These are phyloP conservation scores for Limonius californicus DNA, from an alignment of 1,140 invertebrate species.

Conservation along the genomic window DNA sequence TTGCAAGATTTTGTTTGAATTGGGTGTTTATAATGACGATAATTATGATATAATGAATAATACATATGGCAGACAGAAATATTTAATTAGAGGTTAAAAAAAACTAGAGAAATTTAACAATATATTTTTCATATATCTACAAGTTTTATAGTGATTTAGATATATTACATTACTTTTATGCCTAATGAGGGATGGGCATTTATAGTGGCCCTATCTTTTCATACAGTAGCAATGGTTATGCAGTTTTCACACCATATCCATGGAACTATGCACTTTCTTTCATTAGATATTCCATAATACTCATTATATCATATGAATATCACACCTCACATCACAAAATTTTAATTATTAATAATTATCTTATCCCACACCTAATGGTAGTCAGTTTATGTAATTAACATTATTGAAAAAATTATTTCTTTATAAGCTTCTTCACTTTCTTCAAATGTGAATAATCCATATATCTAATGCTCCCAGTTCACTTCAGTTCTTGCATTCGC, in stretches of 20 bases:
- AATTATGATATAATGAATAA: no score
- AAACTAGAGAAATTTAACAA: constrained; percentile 45
- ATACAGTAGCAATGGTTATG: constrained; percentile 29
- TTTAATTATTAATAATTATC: background rate
- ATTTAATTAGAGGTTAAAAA: constrained; percentile 18
- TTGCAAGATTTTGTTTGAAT: no score
- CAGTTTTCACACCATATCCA: constrained; percentile 23
- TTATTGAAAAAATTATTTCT: no score
- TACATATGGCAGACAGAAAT: no score
- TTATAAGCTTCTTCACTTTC: no score
- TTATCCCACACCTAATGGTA: no score
- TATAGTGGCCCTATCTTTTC: constrained; percentile 27
- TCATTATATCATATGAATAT: constrained; percentile 17
- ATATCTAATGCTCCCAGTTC: no score
- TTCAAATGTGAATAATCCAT: no score
- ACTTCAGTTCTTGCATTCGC: no score
- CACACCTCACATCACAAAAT: constrained; percentile 27
- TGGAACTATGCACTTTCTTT: constrained; percentile 22
- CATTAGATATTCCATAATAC: background rate
- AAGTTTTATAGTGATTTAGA: constrained; percentile 42
- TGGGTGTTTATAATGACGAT: no score
- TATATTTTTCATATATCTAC: constrained; percentile 45
- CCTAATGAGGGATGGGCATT: constrained; percentile 33
- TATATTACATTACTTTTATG: constrained; percentile 41
- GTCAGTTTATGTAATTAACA: no score